phyloP scores from a whole-genome alignment of 2,797 vertebrate species.

The Pyrocephalus nanus region DNA sequence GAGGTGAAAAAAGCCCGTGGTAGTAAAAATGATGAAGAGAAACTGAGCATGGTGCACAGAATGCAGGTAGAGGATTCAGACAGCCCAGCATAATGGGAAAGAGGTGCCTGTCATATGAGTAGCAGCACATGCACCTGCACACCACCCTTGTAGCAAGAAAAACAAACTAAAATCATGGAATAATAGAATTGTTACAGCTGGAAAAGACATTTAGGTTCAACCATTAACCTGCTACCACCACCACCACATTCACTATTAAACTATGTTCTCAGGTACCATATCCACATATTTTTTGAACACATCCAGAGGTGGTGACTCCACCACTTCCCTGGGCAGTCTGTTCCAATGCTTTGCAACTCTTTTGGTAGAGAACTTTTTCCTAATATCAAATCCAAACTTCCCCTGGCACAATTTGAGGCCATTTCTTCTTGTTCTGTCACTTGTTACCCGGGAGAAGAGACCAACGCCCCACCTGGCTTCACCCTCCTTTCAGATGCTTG shows the following conservation, averaged over 20 bases:
- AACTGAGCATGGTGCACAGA: neutral
- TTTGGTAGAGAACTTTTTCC: neutral
- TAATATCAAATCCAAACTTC: neutral
- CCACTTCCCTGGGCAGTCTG: neutral
- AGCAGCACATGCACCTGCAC: neutral
- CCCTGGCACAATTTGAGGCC: neutral
- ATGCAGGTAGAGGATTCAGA: neutral
- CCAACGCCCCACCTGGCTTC: neutral
- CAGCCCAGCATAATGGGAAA: neutral
- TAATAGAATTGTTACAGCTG: no score
- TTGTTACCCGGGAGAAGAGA: neutral
- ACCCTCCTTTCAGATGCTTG: neutral
- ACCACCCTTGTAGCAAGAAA: neutral
- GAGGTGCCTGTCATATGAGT: rapidly evolving
- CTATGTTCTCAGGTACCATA: neutral
- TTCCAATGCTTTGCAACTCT: neutral
- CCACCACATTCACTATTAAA: neutral
- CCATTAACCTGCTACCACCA: neutral
- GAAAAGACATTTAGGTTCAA: neutral
- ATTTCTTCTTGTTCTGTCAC: neutral
- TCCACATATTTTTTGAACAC: neutral
- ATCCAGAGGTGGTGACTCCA: neutral
- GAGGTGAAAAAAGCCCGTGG: neutral
- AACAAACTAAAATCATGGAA: neutral
- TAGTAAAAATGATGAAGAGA: neutral